These are phyloP conservation scores for Lasioglossum morio DNA, from an alignment of 2,888 invertebrate genomes.

Conservation along the genomic window DNA sequence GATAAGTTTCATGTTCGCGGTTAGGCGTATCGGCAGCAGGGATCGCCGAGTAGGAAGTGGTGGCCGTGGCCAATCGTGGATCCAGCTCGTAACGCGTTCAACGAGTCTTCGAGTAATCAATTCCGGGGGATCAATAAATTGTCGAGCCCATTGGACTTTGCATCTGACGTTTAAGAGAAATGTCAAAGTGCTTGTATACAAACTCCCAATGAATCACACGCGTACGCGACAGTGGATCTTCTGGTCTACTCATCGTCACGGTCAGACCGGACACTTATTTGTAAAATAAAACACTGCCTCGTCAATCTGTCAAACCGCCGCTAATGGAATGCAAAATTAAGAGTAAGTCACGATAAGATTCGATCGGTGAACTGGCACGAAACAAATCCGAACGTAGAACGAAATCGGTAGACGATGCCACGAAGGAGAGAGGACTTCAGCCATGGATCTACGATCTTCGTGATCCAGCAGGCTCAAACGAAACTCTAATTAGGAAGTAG, in stretches of 20 bases:
- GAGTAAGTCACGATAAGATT: background rate
- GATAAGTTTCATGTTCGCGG: slow-evolving; percentile 1
- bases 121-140: background rate
- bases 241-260: background rate
- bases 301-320: background rate
- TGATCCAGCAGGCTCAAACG: slow-evolving; percentile 6
- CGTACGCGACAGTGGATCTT: too few species aligned
- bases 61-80: slow-evolving; percentile 37
- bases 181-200: background rate
- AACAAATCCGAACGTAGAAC: background rate
- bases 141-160: background rate
- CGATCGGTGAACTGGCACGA: background rate
- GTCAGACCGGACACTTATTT: background rate
- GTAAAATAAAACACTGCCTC: background rate
- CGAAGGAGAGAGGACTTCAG: background rate
- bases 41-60: slow-evolving; percentile 32
- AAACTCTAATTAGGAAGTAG: slow-evolving; percentile 36
- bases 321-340: background rate
- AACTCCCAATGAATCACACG: background rate
- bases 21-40: background rate
- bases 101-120: slow-evolving; percentile 31
- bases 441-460: background rate
- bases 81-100: slow-evolving; percentile 23
- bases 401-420: background rate
- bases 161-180: background rate